Conservation (phyloP, 2,797 vertebrate species). For the Tarsius wallacei region DNA sequence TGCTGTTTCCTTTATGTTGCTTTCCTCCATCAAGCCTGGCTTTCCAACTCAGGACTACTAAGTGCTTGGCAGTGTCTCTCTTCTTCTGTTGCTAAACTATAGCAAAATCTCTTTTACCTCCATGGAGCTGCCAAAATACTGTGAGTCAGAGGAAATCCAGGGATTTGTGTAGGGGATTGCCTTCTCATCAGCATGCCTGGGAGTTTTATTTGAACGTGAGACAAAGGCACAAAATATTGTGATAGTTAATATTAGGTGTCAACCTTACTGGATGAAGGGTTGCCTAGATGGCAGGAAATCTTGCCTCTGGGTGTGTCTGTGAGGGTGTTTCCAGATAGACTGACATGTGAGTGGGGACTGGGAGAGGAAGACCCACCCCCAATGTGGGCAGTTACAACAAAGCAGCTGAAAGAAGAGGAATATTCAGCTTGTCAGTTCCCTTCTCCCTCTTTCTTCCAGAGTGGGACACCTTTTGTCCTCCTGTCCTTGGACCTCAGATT, state of each 20-base stretch:
- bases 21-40: background rate
- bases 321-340: background rate
- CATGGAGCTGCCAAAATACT: background rate
- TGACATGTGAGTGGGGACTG: background rate
- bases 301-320: background rate
- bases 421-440: too few species aligned
- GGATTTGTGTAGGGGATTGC: background rate
- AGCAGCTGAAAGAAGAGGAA: background rate
- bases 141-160: slow-evolving; percentile 3
- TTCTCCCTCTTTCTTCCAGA: too few species aligned
- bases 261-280: background rate
- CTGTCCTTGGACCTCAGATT: too few species aligned
- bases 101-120: background rate
- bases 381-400: background rate
- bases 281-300: background rate
- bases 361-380: background rate
- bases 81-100: background rate
- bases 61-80: background rate
- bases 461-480: too few species aligned
- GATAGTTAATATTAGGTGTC: background rate
- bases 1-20: background rate
- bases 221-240: background rate
- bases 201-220: background rate
- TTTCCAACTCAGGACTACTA: background rate
- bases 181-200: background rate